phyloP scores from a whole-genome alignment of 2,797 vertebrate species.

The Manis javanica region DNA sequence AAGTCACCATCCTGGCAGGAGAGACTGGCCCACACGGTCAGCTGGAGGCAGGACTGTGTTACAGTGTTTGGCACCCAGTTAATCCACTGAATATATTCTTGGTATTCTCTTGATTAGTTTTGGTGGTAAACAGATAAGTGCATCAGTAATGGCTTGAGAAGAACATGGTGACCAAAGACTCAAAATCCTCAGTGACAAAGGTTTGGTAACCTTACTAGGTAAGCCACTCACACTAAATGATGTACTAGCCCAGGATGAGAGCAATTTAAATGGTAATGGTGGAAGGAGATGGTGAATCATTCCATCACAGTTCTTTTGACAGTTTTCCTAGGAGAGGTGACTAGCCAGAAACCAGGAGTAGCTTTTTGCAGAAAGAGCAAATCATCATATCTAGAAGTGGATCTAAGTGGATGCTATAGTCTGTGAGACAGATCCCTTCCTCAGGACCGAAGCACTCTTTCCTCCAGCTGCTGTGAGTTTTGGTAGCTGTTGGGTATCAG shows the following conservation, averaged over 20 bases:
- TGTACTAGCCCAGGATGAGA: neutral
- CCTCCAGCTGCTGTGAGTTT: neutral
- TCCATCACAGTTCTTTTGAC: neutral
- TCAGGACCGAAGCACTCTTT: neutral
- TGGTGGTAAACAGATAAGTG: neutral
- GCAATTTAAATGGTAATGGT: neutral
- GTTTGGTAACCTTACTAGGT: neutral
- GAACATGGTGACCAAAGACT: neutral
- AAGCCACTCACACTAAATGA: neutral
- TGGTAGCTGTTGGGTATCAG: neutral
- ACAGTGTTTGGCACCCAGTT: neutral
- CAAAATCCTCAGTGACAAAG: neutral
- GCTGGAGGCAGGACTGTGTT: neutral
- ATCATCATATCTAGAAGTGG: neutral
- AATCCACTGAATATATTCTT: neutral
- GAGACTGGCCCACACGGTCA: neutral
- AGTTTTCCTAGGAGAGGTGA: neutral
- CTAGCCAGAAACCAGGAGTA: neutral
- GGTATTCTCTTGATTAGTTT: neutral
- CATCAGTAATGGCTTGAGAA: neutral
- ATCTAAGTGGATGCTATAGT: neutral
- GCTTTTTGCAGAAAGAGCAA: neutral
- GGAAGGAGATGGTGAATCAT: neutral
- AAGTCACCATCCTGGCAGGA: neutral
- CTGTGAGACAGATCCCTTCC: neutral